These are phyloP conservation scores for Argyresthia albistria DNA, from an alignment of 2,888 invertebrate genomes.

Conservation along the genomic window DNA sequence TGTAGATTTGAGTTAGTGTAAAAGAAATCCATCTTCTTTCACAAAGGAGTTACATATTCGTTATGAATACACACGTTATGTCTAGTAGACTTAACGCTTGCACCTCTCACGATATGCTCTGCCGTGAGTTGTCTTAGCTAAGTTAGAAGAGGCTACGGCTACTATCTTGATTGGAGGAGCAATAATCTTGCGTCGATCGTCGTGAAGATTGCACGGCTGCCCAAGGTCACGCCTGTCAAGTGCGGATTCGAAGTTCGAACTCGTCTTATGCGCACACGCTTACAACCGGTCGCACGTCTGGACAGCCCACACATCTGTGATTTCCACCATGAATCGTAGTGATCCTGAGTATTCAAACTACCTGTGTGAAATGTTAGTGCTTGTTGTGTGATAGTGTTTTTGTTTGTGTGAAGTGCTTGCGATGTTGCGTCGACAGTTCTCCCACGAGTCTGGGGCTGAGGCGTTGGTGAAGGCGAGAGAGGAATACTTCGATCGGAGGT, in stretches of 20 bases:
- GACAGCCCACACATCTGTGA: too few species aligned
- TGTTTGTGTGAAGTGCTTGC: neutral
- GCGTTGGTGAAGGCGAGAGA: constrained; percentile 48
- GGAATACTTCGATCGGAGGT: constrained; percentile 56
- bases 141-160: too few species aligned
- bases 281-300: too few species aligned
- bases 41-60: too few species aligned
- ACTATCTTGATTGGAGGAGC: too few species aligned
- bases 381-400: constrained; percentile 4
- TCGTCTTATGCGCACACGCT: constrained; percentile 12
- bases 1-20: too few species aligned
- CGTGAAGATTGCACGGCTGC: neutral
- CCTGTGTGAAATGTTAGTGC: neutral
- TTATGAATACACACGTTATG: too few species aligned
- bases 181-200: too few species aligned
- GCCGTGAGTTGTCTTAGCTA: too few species aligned
- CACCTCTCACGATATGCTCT: too few species aligned
- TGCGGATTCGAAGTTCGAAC: constrained; percentile 14
- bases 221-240: constrained; percentile 56
- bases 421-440: constrained; percentile 51
- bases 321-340: neutral
- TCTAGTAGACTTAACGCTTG: too few species aligned
- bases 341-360: neutral
- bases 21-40: too few species aligned
- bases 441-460: constrained; percentile 57